Conservation (phyloP, 2,113 vertebrate species). For the Melierax canorus region DNA sequence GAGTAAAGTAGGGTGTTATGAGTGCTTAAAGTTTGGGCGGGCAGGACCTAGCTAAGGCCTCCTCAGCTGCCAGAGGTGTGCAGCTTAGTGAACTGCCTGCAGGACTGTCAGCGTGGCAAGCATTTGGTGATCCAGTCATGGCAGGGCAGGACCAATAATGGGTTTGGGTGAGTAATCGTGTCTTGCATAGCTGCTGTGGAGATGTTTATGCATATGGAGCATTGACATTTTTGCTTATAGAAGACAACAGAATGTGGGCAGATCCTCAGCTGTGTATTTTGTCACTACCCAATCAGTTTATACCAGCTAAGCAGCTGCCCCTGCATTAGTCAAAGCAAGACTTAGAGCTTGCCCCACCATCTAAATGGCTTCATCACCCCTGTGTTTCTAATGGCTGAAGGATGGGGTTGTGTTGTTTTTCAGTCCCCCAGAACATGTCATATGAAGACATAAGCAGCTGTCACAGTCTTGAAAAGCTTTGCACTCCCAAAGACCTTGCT, state of each 20-base stretch:
- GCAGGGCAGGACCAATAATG: background rate
- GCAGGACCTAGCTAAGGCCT: background rate
- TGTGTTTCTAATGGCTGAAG: background rate
- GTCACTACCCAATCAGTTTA: background rate
- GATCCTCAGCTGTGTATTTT: background rate
- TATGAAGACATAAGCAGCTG: background rate
- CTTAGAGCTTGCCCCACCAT: background rate
- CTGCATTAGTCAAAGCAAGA: background rate
- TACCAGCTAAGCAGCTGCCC: background rate
- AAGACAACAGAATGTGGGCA: background rate
- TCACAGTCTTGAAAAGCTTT: background rate
- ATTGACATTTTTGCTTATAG: background rate
- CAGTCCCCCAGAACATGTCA: background rate
- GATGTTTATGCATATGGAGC: background rate
- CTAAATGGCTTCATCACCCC: background rate
- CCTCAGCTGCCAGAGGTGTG: background rate
- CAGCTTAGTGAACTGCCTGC: background rate
- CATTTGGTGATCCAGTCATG: background rate
- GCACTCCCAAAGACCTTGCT: background rate
- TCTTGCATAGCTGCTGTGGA: background rate
- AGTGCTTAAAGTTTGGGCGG: fast-evolving
- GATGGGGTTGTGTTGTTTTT: background rate
- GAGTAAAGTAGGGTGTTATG: background rate
- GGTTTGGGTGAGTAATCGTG: background rate
- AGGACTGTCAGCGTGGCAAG: background rate